These are phyloP conservation scores for Rhinoptilus africanus DNA, from an alignment of 2,113 vertebrate species.

Conservation along the genomic window DNA sequence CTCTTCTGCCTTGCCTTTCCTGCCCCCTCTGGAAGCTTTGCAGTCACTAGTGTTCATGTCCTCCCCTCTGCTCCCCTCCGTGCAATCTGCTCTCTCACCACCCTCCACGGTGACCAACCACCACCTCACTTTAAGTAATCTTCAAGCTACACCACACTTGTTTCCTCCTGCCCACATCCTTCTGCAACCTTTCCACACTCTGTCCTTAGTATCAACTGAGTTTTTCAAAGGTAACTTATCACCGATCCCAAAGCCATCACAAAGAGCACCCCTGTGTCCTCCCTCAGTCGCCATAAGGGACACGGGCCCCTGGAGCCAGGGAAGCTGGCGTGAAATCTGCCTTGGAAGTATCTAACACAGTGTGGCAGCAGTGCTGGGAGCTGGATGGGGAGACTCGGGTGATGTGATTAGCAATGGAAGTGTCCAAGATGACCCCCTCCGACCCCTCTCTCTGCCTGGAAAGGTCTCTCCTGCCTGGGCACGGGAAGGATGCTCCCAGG, in stretches of 20 bases:
- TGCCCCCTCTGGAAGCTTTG: rapidly evolving
- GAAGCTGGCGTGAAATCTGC: neutral
- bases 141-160: neutral
- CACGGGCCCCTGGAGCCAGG: neutral
- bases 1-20: neutral
- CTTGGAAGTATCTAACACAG: neutral
- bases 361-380: neutral
- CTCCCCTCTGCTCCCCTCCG: neutral
- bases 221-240: neutral
- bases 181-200: neutral
- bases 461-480: neutral
- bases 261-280: neutral
- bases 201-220: neutral
- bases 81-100: neutral
- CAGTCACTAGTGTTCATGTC: neutral
- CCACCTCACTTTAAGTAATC: neutral
- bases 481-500: neutral
- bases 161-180: neutral
- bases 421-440: neutral
- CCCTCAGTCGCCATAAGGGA: neutral
- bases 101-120: neutral
- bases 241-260: neutral
- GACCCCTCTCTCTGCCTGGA: neutral
- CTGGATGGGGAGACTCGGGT: neutral
- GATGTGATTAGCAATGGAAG: neutral